Percentiles rank a stretch among this genome's conserved stretches.
phyloP scores from a whole-genome alignment of 2,113 vertebrate genomes.

The Chloropsis cyanopogon region DNA sequence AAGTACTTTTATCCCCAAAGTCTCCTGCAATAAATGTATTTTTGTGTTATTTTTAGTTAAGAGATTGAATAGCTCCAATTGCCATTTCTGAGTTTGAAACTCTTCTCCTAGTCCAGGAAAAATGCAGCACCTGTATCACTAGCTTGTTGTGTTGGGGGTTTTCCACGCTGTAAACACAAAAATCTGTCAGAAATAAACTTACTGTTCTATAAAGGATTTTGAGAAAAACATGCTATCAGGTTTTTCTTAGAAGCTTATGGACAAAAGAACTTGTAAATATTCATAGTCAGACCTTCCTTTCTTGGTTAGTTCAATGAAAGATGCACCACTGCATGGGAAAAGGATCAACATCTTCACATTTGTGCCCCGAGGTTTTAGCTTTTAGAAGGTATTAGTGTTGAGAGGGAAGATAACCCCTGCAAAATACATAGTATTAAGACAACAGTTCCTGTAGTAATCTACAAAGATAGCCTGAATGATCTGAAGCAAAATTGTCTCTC shows the following conservation, averaged over 20 bases:
- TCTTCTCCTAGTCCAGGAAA: neutral
- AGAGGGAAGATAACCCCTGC: neutral
- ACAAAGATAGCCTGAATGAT: constrained; percentile 2
- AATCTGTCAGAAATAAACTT: neutral
- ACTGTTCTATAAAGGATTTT: neutral
- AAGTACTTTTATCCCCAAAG: neutral
- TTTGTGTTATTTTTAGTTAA: constrained; percentile 34
- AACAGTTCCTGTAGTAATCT: neutral
- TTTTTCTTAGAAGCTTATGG: neutral
- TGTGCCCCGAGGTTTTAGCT: neutral
- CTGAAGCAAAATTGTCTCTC: neutral
- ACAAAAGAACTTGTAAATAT: constrained; percentile 25
- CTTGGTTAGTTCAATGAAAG: neutral
- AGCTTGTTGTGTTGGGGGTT: neutral
- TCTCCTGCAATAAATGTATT: neutral
- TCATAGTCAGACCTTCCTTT: neutral
- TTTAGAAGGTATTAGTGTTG: neutral
- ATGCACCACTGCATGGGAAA: neutral
- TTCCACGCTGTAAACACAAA: neutral
- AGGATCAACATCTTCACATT: neutral
- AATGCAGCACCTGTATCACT: neutral
- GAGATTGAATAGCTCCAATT: neutral
- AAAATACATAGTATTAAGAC: neutral
- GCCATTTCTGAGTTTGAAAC: neutral
- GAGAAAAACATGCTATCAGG: neutral